phyloP scores from a whole-genome alignment of 2,113 vertebrate genomes.

The Cryptomyrus ogoouensis region DNA sequence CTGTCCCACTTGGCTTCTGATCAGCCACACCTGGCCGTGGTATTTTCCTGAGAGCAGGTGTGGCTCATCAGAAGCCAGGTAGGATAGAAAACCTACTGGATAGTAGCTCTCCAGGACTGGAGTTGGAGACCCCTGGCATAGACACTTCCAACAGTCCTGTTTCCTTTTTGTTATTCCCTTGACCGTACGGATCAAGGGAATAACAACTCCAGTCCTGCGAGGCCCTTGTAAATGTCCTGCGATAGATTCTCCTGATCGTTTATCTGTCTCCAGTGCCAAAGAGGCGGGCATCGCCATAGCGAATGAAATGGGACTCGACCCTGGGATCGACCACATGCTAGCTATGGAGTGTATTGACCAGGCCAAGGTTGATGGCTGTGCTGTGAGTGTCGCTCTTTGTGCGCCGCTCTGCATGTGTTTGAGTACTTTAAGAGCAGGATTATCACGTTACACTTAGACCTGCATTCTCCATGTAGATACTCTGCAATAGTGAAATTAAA shows the following conservation, averaged over 20 bases:
- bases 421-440: background rate
- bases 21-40: no score
- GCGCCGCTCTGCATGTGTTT: constrained; percentile 24
- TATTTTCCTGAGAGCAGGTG: no score
- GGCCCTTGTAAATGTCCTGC: background rate
- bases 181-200: background rate
- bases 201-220: no score
- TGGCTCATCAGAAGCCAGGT: no score
- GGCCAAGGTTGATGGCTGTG: constrained; percentile 83
- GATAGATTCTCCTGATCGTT: background rate
- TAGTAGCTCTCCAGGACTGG: no score
- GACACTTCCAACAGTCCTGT: background rate
- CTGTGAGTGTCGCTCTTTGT: constrained; percentile 63
- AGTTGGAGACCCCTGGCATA: background rate
- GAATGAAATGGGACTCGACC: constrained; percentile 92
- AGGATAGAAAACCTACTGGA: no score
- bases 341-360: constrained; percentile 93
- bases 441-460: background rate
- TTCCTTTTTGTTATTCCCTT: background rate
- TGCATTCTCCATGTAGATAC: background rate
- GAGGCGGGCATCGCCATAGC: constrained; percentile 84
- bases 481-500: background rate
- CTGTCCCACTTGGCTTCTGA: no score
- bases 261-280: constrained; percentile 58
- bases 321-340: constrained; percentile 97